phyloP scores from a whole-genome alignment of 2,888 invertebrate genomes.

The Drosophila mimetica region DNA sequence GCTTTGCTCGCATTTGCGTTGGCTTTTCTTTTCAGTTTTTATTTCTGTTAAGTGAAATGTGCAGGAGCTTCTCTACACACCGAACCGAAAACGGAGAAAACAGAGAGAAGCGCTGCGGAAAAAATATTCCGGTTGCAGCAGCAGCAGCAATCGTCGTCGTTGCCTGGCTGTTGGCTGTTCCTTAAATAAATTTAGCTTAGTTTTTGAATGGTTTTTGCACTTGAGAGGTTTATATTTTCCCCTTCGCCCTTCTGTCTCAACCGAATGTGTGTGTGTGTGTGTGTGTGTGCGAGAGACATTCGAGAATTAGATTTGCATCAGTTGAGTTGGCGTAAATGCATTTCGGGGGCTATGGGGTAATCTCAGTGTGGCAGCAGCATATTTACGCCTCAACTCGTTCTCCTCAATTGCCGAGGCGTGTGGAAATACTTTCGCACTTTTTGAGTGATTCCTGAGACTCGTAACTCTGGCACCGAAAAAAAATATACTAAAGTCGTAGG shows the following conservation, averaged over 20 bases:
- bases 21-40: constrained; percentile 78
- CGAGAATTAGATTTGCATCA: constrained; percentile 75
- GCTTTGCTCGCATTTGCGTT: constrained; percentile 78
- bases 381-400: constrained; percentile 57
- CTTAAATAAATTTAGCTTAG: constrained; percentile 78
- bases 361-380: constrained; percentile 66
- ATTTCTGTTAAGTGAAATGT: constrained; percentile 76
- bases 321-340: constrained; percentile 78
- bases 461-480: constrained; percentile 5
- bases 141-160: constrained; percentile 35
- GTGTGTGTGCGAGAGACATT: constrained; percentile 15
- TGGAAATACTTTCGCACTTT: constrained; percentile 38
- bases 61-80: constrained; percentile 40
- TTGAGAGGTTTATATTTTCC: constrained; percentile 75
- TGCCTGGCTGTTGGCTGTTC: constrained; percentile 61
- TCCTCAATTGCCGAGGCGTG: constrained; percentile 71
- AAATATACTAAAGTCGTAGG: background rate
- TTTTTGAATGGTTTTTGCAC: constrained; percentile 79
- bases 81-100: constrained; percentile 12
- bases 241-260: constrained; percentile 2
- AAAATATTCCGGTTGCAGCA: constrained; percentile 30
- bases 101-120: constrained; percentile 14
- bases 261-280: background rate
- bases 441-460: constrained; percentile 1
- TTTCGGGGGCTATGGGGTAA: constrained; percentile 71